Evolutionary conservation across 1,140 invertebrate genomes (phyloP).

Genomic region (Zaprionus lachaisei): DNA sequence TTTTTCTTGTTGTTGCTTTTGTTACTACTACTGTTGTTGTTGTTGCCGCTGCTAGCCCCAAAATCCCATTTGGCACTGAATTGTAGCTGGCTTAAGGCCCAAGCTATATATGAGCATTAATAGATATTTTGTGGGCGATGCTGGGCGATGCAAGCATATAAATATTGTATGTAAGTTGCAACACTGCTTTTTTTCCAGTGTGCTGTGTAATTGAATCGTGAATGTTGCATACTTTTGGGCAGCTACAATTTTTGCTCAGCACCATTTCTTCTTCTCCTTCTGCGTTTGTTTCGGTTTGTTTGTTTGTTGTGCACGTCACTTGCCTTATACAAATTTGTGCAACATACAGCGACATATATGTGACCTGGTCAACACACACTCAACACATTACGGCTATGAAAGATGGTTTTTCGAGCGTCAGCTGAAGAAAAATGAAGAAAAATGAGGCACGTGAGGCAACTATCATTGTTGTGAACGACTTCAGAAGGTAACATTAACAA

Average conservation of each 20-base stretch:
- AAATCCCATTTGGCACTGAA: slow-evolving; percentile 81
- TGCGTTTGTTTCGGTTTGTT: slow-evolving; percentile 10
- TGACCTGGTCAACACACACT: slow-evolving; percentile 49
- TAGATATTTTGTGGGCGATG: slow-evolving; percentile 68
- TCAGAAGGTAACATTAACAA: slow-evolving; percentile 15
- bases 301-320: slow-evolving; percentile 57
- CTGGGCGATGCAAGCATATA: slow-evolving; percentile 21
- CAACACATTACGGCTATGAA: slow-evolving; percentile 58
- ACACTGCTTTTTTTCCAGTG: slow-evolving; percentile 3
- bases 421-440: slow-evolving; percentile 25
- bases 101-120: slow-evolving; percentile 70
- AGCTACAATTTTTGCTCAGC: slow-evolving; percentile 9
- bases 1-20: slow-evolving; percentile 6
- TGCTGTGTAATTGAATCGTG: slow-evolving; percentile 66
- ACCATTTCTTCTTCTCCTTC: not conserved
- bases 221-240: slow-evolving; percentile 49
- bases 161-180: slow-evolving; percentile 12
- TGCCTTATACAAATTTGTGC: slow-evolving; percentile 68
- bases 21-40: slow-evolving; percentile 24
- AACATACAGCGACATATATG: slow-evolving; percentile 77
- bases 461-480: slow-evolving; percentile 22
- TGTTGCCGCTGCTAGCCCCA: slow-evolving; percentile 54
- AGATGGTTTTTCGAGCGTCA: slow-evolving; percentile 63
- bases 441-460: slow-evolving; percentile 53
- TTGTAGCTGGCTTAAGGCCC: slow-evolving; percentile 71